Evolutionary conservation across 2,888 invertebrate genomes (phyloP).

Genomic region (Autographa gamma): DNA sequence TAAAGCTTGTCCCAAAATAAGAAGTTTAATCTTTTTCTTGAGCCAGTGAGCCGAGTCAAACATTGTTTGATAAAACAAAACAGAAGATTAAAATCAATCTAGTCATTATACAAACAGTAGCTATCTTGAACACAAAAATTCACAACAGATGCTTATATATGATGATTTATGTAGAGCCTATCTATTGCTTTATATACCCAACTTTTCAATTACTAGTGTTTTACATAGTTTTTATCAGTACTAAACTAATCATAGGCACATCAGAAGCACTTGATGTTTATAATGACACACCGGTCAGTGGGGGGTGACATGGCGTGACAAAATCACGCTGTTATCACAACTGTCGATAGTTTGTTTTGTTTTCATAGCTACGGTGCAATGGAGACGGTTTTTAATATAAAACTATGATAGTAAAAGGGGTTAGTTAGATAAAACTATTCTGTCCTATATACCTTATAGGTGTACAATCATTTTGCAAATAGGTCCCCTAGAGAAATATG

Average conservation of each 20-base stretch:
- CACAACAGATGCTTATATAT: no score
- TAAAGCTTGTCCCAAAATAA: no score
- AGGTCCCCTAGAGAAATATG: no score
- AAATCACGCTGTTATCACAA: conserved; percentile 29
- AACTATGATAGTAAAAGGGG: neutral
- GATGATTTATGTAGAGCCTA: neutral
- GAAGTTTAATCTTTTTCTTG: no score
- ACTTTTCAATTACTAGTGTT: neutral
- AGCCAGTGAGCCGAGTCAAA: no score
- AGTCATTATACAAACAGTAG: no score
- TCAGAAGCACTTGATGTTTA: conserved; percentile 22
- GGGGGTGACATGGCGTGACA: conserved; percentile 30
- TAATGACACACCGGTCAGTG: conserved; percentile 25
- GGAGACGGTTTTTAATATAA: neutral
- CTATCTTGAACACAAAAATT: no score
- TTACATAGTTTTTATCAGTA: neutral
- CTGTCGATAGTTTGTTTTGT: conserved; percentile 24
- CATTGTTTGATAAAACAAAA: no score
- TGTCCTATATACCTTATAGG: neutral
- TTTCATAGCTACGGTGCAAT: conserved; percentile 7
- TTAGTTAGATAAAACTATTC: neutral
- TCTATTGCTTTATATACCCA: neutral
- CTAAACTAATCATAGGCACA: conserved; percentile 15
- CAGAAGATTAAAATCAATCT: no score
- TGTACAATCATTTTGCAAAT: no score